phyloP scores from a whole-genome alignment of 1,140 invertebrate species.

The Gonatopus flavifemur region DNA sequence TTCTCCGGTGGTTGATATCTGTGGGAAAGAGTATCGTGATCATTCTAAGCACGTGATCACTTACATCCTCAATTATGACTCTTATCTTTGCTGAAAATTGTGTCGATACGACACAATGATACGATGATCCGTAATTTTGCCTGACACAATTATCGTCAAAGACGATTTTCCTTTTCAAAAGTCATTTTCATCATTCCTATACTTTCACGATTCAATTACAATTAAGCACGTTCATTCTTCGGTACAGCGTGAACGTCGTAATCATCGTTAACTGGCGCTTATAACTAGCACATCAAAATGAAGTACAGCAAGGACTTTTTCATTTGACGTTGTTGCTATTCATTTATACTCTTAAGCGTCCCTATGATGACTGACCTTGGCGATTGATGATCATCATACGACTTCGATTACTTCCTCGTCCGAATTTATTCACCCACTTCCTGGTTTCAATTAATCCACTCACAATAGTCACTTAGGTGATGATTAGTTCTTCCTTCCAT shows the following conservation, averaged over 20 bases:
- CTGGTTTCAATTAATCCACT: too few relatives aligned
- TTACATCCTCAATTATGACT: too few relatives aligned
- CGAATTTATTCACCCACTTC: constrained; percentile 5
- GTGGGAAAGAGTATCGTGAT: too few relatives aligned
- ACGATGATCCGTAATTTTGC: too few relatives aligned
- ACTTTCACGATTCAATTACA: constrained; percentile 41
- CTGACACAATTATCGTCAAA: too few relatives aligned
- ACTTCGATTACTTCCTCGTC: constrained; percentile 1
- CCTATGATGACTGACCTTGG: constrained; percentile 2
- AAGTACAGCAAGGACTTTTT: constrained; percentile 39
- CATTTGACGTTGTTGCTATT: constrained; percentile 41
- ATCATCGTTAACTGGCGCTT: not conserved
- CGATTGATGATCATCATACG: constrained; percentile 7
- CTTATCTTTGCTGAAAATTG: too few relatives aligned
- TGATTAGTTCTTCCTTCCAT: too few relatives aligned
- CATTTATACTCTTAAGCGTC: constrained; percentile 34
- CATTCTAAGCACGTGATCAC: too few relatives aligned
- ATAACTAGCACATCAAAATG: constrained; percentile 20
- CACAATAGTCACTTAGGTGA: too few relatives aligned
- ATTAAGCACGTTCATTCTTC: not conserved
- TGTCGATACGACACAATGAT: too few relatives aligned
- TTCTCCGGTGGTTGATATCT: too few relatives aligned
- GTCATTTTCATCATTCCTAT: constrained; percentile 36
- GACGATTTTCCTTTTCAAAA: too few relatives aligned
- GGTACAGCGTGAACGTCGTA: not conserved